phyloP scores from a whole-genome alignment of 2,888 invertebrate genomes.

The Lasioglossum leucozonium region DNA sequence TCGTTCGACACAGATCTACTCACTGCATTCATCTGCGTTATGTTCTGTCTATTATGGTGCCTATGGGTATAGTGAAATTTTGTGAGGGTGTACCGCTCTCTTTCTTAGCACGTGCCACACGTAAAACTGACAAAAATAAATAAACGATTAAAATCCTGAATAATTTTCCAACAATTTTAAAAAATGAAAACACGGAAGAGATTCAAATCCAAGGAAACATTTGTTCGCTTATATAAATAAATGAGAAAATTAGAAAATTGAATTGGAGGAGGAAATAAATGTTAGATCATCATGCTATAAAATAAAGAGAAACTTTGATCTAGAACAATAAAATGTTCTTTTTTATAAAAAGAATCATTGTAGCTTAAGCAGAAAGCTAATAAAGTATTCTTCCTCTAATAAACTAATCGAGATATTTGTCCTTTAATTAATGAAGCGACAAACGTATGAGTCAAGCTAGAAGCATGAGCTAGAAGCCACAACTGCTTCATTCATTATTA shows the following conservation, averaged over 20 bases:
- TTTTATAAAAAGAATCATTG: neutral
- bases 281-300: conserved; percentile 44
- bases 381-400: conserved; percentile 30
- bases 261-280: conserved; percentile 4
- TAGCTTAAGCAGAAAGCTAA: neutral
- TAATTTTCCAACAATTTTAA: neutral
- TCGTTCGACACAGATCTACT: conserved; percentile 73
- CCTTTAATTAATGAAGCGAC: conserved; percentile 38
- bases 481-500: conserved; percentile 8
- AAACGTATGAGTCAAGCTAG: neutral
- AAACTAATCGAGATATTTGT: conserved; percentile 34
- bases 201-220: conserved; percentile 6
- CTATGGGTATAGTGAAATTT: conserved; percentile 78
- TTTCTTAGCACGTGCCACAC: conserved; percentile 81
- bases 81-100: conserved; percentile 79
- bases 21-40: conserved; percentile 81
- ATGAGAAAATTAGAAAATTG: conserved; percentile 29
- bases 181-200: neutral
- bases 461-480: conserved; percentile 31
- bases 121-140: conserved; percentile 80
- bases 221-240: too few relatives aligned
- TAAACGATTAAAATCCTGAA: conserved; percentile 47
- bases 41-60: conserved; percentile 76
- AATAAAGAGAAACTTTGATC: conserved; percentile 37
- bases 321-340: conserved; percentile 23